Base-by-base conservation (phyloP, 1,140 invertebrate genomes). In the Trichomalopsis sarcophagae region DNA sequence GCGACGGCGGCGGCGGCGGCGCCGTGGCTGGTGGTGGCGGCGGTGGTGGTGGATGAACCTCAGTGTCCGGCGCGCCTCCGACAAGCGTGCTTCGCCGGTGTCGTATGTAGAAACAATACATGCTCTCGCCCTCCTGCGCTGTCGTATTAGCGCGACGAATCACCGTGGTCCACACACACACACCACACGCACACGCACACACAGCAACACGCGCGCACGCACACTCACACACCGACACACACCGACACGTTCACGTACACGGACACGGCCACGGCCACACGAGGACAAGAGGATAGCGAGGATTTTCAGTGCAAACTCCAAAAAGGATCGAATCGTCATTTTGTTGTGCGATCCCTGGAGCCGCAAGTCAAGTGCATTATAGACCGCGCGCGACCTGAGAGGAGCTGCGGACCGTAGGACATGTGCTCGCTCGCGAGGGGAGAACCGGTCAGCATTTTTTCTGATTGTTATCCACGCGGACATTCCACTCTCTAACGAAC, bases 1-100 rank as follows among this genome's bases (percentile, higher is more conserved):
- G 50, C 76, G 30, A 55, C 55, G 81, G 84, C 88, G 86, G 77
- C 44, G 89, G 88, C 86, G 87, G 88, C 88, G 86, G 77, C 44
- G 89, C 88, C 86, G 84, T 75, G 77, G 86, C 75, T 84, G 76
- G 81, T 68, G 75, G 78, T 79, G 50, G 75, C 86, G 85, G 85
- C 89, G 84, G 87, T 87, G 87, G 89, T 91, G 89, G 91, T 91
- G 90, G 90, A 92, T 93, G 91, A 91, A 91, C 91, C 91, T 93
- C 92, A 93, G 92, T 92, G 91, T 92, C 91, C 91, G 91, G 92
- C 91, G 92, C 92, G 92, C 91, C 92, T 93, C 91, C 92, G 92
- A 91, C 87, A 91, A 92, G 92, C 91, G 92, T 92, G 92, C 91
- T 91, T 93, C 92, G 92, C 89, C 81, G 77, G 84, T 82, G 44